Conservation (phyloP, 2,888 invertebrate species). For the Patella ulyssiponensis region DNA sequence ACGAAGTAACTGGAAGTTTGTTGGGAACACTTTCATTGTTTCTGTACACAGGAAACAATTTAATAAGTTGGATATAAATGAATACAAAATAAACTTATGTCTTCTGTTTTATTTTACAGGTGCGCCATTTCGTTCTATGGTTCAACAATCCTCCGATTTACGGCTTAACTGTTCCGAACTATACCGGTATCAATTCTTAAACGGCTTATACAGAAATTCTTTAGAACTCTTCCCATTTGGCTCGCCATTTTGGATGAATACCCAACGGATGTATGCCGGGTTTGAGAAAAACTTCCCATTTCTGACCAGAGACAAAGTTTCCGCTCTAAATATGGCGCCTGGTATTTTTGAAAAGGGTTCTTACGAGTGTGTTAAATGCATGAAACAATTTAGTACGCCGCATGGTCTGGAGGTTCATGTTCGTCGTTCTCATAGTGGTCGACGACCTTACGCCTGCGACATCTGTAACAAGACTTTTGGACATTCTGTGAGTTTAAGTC, state of each 20-base stretch:
- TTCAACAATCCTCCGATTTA: slow-evolving; percentile 15
- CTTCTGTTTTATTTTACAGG: too few species aligned
- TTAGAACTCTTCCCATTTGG: slow-evolving; percentile 45
- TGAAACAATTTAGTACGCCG: slow-evolving; percentile 85
- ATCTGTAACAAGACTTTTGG: slow-evolving; percentile 98
- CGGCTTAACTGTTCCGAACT: slow-evolving; percentile 40
- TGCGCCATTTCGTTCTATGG: neutral
- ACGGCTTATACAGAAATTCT: slow-evolving; percentile 47
- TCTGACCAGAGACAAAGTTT: slow-evolving; percentile 10
- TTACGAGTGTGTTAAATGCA: slow-evolving; percentile 86
- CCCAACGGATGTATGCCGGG: slow-evolving; percentile 46
- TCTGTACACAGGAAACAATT: too few species aligned
- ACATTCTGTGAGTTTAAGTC: slow-evolving; percentile 91
- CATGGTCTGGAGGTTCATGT: slow-evolving; percentile 98
- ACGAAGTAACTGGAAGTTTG: too few species aligned
- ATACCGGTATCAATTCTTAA: slow-evolving; percentile 52
- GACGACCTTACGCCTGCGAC: slow-evolving; percentile 96
- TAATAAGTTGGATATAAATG: too few species aligned
- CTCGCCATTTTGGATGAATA: slow-evolving; percentile 44
- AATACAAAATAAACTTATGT: too few species aligned
- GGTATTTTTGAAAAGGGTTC: slow-evolving; percentile 23
- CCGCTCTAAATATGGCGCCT: neutral
- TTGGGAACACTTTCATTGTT: too few species aligned
- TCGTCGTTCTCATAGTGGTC: slow-evolving; percentile 89
- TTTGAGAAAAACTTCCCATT: slow-evolving; percentile 40